phyloP scores from a whole-genome alignment of 2,113 vertebrate species.

The Carlito syrichta region DNA sequence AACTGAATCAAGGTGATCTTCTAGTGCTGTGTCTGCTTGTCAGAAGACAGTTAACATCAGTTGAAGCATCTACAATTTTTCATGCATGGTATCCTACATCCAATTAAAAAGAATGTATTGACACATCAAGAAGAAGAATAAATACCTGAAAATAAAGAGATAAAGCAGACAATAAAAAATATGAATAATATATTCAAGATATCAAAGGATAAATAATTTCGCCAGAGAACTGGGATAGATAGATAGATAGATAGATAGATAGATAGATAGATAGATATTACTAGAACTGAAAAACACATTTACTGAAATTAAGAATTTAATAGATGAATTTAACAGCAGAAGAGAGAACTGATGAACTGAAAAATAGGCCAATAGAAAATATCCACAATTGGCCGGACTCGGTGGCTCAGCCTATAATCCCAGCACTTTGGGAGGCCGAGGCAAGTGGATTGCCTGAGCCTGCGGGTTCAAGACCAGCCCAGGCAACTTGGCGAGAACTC shows the following conservation, averaged over 20 bases:
- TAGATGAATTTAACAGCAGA: not conserved
- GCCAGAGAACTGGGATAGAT: not conserved
- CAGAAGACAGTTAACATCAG: not conserved
- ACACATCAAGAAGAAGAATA: not conserved
- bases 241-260: not conserved
- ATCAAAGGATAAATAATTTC: not conserved
- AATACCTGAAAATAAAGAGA: constrained; percentile 11
- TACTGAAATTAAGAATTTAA: constrained; percentile 26
- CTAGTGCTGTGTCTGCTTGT: not conserved
- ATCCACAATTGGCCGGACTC: not conserved
- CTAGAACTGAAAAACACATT: constrained; percentile 18
- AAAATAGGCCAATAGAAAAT: not conserved
- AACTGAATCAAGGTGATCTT: not conserved
- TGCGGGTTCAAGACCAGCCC: no score
- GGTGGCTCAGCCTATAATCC: no score
- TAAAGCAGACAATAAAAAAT: constrained; percentile 23
- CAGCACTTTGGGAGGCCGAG: no score
- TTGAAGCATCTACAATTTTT: not conserved
- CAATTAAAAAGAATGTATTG: constrained; percentile 13
- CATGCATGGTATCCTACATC: not conserved
- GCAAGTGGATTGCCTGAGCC: no score
- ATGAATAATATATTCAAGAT: not conserved
- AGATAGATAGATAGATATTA: not conserved
- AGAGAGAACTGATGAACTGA: not conserved
- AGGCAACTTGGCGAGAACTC: no score